phyloP scores from a whole-genome alignment of 2,888 invertebrate species.

The Eledone cirrhosa region DNA sequence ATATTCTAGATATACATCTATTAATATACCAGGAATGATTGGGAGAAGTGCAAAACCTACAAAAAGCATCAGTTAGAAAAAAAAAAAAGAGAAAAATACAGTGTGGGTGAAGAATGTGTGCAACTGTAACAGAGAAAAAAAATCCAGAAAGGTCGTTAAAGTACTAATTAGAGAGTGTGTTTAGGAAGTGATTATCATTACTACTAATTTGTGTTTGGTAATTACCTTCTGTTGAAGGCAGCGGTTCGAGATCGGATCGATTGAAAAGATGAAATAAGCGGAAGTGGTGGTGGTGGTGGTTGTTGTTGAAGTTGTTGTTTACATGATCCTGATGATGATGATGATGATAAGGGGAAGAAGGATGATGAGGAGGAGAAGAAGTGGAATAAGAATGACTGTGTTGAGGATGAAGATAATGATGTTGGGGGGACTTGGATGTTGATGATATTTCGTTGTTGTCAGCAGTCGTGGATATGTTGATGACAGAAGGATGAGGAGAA shows the following conservation, averaged over 20 bases:
- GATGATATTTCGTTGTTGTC: background rate
- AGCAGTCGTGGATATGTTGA: background rate
- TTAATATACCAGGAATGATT: background rate
- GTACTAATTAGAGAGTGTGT: no score
- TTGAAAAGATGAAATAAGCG: no score
- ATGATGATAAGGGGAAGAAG: no score
- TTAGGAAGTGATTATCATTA: no score
- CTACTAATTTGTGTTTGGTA: background rate
- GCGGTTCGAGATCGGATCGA: background rate
- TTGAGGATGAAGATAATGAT: background rate
- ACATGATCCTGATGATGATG: no score
- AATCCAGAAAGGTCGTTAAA: no score
- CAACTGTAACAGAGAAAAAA: no score
- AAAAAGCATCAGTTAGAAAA: background rate
- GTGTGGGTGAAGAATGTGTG: background rate
- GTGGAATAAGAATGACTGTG: background rate
- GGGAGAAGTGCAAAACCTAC: background rate
- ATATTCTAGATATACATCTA: background rate
- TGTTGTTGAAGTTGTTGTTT: no score
- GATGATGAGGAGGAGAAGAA: slow-evolving; percentile 5
- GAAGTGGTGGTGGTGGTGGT: no score
- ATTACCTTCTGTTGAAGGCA: slow-evolving; percentile 27
- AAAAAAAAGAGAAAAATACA: no score
- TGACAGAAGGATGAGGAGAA: background rate
- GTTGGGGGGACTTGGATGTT: background rate